Conservation (phyloP, 2,797 vertebrate genomes). For the Brotula barbata region DNA sequence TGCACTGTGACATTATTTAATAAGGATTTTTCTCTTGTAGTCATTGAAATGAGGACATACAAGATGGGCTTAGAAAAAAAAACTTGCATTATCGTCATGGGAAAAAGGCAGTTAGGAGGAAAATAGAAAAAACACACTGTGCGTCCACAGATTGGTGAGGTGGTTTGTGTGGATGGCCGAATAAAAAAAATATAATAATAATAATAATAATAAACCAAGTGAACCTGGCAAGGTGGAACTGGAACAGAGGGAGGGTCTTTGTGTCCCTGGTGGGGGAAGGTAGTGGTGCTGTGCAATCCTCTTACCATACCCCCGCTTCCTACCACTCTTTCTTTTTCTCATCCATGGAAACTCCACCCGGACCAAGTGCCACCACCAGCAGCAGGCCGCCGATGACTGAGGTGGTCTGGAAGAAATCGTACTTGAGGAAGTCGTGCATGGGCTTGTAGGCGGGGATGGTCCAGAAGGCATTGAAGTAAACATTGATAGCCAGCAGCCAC, state of each 20-base stretch:
- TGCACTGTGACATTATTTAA: slow-evolving; percentile 41
- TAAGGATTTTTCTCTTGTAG: slow-evolving; percentile 12
- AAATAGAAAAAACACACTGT: slow-evolving; percentile 28
- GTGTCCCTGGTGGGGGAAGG: slow-evolving; percentile 63
- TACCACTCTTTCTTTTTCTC: slow-evolving; percentile 99
- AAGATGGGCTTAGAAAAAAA: slow-evolving; percentile 48
- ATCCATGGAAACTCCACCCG: slow-evolving; percentile 96
- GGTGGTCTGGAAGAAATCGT: slow-evolving; percentile 99
- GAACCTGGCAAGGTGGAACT: slow-evolving; percentile 48
- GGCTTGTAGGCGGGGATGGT: slow-evolving; percentile 93
- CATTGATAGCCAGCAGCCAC: slow-evolving; percentile 94
- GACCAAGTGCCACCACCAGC: slow-evolving; percentile 94
- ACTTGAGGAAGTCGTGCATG: slow-evolving; percentile 99
- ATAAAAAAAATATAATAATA: slow-evolving; percentile 30
- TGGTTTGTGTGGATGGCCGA: slow-evolving; percentile 46
- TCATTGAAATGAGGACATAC: slow-evolving; percentile 22
- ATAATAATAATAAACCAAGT: slow-evolving; percentile 23
- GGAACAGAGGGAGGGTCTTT: slow-evolving; percentile 59
- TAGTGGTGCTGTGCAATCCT: slow-evolving; percentile 61
- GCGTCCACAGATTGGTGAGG: slow-evolving; percentile 28
- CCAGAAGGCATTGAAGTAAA: slow-evolving; percentile 99
- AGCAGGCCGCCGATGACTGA: slow-evolving; percentile 97
- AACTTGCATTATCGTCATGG: slow-evolving; percentile 27
- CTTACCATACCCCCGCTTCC: slow-evolving; percentile 44
- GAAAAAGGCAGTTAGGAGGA: slow-evolving; percentile 40